A percentile compares a stretch with the other conserved stretches of the same genome.
Conservation (phyloP, 1,140 invertebrate genomes). For the Odontomachus brunneus region DNA sequence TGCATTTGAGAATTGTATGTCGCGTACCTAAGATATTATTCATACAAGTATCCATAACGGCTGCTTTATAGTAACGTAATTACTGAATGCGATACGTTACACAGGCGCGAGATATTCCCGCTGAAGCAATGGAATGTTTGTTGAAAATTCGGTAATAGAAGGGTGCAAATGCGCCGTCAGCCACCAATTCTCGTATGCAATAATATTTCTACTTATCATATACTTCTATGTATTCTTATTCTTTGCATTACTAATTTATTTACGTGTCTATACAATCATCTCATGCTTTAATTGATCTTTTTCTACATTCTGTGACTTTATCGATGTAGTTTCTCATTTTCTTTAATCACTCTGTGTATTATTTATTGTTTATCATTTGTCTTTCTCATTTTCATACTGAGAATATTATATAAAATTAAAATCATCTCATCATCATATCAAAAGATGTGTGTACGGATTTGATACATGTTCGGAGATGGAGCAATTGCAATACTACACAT, state of each 20-base stretch:
- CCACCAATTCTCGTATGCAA: too few species aligned
- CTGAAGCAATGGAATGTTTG: neutral
- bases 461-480: neutral
- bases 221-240: too few species aligned
- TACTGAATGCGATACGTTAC: neutral
- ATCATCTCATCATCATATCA: neutral
- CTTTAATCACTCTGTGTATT: neutral
- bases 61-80: constrained; percentile 12
- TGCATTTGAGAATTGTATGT: constrained; percentile 24
- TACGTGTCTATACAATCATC: too few species aligned
- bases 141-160: neutral
- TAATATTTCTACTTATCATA: too few species aligned
- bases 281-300: too few species aligned
- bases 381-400: neutral
- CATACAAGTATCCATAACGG: constrained; percentile 12
- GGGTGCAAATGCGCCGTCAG: too few species aligned
- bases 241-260: too few species aligned
- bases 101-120: neutral
- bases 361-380: neutral
- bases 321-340: too few species aligned
- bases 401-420: constrained; percentile 4
- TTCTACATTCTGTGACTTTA: too few species aligned
- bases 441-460: constrained; percentile 11
- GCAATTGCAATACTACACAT: constrained; percentile 55
- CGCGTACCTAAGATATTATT: constrained; percentile 42